Percentiles rank a stretch among this genome's conserved stretches.
Evolutionary conservation across 2,113 vertebrate species (phyloP).

Genomic region (Menura novaehollandiae): DNA sequence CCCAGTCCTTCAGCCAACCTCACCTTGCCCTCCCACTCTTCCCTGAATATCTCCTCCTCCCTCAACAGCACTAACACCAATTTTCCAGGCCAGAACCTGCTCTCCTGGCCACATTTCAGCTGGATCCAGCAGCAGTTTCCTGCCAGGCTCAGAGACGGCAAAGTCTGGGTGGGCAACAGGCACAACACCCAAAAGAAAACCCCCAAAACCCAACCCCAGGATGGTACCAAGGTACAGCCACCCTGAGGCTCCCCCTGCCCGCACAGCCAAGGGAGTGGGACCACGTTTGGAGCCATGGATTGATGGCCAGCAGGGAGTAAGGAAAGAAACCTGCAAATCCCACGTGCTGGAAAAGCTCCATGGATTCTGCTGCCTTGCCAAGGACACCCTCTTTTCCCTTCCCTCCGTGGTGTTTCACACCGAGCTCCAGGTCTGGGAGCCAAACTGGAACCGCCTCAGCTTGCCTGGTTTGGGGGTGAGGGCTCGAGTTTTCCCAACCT

Average conservation of each 20-base stretch:
- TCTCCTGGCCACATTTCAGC: background rate
- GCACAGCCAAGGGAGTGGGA: accelerated
- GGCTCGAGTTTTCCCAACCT: background rate
- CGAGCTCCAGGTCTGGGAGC: background rate
- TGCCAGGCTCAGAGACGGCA: background rate
- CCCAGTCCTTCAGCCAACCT: background rate
- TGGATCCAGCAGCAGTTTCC: background rate
- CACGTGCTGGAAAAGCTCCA: background rate
- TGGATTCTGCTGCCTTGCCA: background rate
- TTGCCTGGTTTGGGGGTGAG: background rate
- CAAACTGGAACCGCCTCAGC: background rate
- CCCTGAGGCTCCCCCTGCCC: accelerated
- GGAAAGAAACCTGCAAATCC: background rate
- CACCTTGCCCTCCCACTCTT: background rate
- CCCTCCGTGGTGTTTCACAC: background rate
- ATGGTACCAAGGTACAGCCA: accelerated
- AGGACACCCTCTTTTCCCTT: conserved; percentile 4
- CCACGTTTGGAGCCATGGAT: accelerated
- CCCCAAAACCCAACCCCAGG: background rate
- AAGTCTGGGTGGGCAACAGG: background rate
- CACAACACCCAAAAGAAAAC: background rate
- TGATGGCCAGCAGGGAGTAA: accelerated
- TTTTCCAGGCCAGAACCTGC: conserved; percentile 16
- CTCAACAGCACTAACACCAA: background rate
- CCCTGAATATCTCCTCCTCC: background rate